Percentiles rank a stretch among this genome's conserved stretches.
phyloP scores from a whole-genome alignment of 2,888 invertebrate genomes.

The Andrena marginata region DNA sequence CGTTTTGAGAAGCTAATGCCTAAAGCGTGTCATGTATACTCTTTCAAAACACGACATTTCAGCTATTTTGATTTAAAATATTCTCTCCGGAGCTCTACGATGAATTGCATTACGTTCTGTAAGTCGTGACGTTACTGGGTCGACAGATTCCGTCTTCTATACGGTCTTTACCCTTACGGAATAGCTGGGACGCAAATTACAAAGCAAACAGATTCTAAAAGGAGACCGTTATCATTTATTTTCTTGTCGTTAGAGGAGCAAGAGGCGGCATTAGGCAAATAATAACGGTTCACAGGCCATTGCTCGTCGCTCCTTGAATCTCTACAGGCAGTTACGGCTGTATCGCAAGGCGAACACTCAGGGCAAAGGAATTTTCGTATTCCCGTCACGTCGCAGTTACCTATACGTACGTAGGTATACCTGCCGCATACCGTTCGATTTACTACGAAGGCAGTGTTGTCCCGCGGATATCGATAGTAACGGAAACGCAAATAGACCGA shows the following conservation, averaged over 20 bases:
- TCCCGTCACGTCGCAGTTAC: constrained; percentile 72
- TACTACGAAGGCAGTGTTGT: constrained; percentile 55
- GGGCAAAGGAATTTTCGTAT: constrained; percentile 63
- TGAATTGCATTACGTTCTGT: not conserved
- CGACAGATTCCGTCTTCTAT: not conserved
- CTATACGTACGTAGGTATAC: constrained; percentile 62
- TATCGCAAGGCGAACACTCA: constrained; percentile 43
- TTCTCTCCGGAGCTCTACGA: not conserved
- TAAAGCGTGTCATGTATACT: too few species aligned
- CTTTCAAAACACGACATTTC: not conserved
- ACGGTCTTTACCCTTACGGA: not conserved
- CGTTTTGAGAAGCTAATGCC: too few species aligned
- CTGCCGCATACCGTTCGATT: constrained; percentile 71
- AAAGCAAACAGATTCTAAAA: constrained; percentile 9
- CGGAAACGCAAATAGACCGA: constrained; percentile 44
- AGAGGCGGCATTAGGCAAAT: constrained; percentile 44
- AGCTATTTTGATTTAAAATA: not conserved
- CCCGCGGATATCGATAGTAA: constrained; percentile 41
- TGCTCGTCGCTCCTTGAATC: constrained; percentile 46
- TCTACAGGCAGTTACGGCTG: constrained; percentile 53
- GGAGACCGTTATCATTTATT: constrained; percentile 23
- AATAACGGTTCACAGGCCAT: constrained; percentile 56
- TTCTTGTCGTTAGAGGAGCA: constrained; percentile 8
- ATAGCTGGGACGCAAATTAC: not conserved
- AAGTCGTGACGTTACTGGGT: not conserved